Conservation (phyloP, 2,113 vertebrate species). For the zebrafish (Danio rerio) region GRCz12tu NC_133180.1:24122501-24123000, state of each 20-base stretch:
- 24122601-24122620: constrained; percentile 30
- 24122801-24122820: background rate
- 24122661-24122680: constrained; percentile 39
- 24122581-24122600: constrained; percentile 40
- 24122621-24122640: constrained; percentile 40
- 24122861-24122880: constrained; percentile 18
- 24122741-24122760: background rate
- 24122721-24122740: background rate
- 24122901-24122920: background rate
- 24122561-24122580: background rate
- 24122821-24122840: background rate
- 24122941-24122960: background rate
- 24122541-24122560: constrained; percentile 23
- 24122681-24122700: constrained; percentile 40
- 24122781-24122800: background rate
- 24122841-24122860: constrained; percentile 9
- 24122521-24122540: constrained; percentile 36
- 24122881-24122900: background rate
- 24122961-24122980: background rate
- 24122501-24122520: constrained; percentile 24
- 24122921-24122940: background rate
- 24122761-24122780: too few species aligned
- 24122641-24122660: constrained; percentile 37
- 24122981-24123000: background rate
- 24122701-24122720: constrained; percentile 4